Evolutionary conservation across 2,113 vertebrate species (phyloP), one percentile per base, ranked within the genome.

Genomic region (Pontoporia blainvillei): DNA sequence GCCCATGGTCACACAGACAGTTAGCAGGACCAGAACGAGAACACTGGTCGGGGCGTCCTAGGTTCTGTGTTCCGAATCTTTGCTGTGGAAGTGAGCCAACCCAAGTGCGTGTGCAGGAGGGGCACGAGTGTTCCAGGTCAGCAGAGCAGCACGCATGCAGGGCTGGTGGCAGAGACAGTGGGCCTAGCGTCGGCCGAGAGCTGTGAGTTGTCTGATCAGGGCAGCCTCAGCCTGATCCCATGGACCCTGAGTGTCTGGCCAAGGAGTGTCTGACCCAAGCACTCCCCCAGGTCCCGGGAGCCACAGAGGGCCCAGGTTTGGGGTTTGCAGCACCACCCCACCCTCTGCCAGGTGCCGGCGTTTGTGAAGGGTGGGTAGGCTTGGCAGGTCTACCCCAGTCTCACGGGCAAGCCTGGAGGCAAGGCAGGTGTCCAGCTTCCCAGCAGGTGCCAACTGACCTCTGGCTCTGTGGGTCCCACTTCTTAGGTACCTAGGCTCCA

Each of bases 221-320:
- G 14, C 15, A 0, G 39, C 89, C 44, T 4, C 0, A 0, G 67
- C 52, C 76, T 0, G 0, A 7, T 23, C 23, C 46, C 6, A 1
- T 34, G 41, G 90, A 59, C 31, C 84, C 54, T 8, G 2, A 13
- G 49, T 14, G 61, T 75, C 72, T 76, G 31, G 15, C 46, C 46
- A 6, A 64, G 29, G 2, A 13, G 41, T 14, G 61, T 75, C 72
- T 76, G 31, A 31, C 31, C 29, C 3, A 2, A 12, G 46, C 29
- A 34, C 1, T 13, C 2, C 39, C 44, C 7, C 0, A 3, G 11
- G 1, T 17, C 46, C n/a, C 0, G 0, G 31, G 67, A 82, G 39
- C 78, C 78, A 6, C 1, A 7, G 46, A 61, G 15, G 7, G 20
- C 4, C 64, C 1, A 1, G 5, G 36, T 66, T 75, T 57, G 71